These are phyloP conservation scores for Enteromius radiatus DNA, from an alignment of 2,797 vertebrate species.

Conservation along the genomic window DNA sequence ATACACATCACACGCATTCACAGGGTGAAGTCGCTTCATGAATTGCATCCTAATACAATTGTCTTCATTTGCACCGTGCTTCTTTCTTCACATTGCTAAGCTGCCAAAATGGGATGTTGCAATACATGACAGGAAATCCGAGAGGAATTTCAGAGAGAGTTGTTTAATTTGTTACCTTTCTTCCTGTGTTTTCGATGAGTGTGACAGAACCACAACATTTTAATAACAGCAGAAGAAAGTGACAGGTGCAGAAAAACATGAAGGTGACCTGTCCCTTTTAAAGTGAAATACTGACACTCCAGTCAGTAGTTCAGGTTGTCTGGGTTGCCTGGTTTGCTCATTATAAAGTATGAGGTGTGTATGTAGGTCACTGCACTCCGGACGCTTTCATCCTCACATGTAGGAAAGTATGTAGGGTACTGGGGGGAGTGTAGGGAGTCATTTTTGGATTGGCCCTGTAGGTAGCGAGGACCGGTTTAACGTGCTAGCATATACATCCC, in stretches of 20 bases:
- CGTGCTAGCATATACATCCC: conserved; percentile 61
- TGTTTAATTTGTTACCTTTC: neutral
- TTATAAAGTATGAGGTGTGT: conserved; percentile 36
- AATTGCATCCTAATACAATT: conserved; percentile 17
- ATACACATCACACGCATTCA: conserved; percentile 25
- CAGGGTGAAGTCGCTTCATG: neutral
- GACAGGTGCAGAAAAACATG: neutral
- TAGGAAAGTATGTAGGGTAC: conserved; percentile 43
- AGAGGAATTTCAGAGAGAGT: neutral
- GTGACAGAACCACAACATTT: neutral
- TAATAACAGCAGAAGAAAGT: neutral
- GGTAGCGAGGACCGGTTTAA: conserved; percentile 4
- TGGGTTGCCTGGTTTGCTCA: conserved; percentile 38
- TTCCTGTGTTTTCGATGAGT: neutral
- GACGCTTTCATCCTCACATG: conserved; percentile 44
- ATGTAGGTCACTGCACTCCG: conserved; percentile 47
- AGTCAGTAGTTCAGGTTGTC: conserved; percentile 41
- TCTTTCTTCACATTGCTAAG: conserved; percentile 1
- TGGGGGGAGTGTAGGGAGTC: conserved; percentile 38
- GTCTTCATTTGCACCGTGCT: neutral
- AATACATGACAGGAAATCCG: conserved; percentile 15
- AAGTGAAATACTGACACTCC: neutral
- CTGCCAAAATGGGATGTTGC: neutral
- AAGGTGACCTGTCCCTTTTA: conserved; percentile 1
- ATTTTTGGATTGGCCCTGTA: conserved; percentile 25